phyloP scores from a whole-genome alignment of 2,888 invertebrate genomes.

The Ornithoptera alexandrae region DNA sequence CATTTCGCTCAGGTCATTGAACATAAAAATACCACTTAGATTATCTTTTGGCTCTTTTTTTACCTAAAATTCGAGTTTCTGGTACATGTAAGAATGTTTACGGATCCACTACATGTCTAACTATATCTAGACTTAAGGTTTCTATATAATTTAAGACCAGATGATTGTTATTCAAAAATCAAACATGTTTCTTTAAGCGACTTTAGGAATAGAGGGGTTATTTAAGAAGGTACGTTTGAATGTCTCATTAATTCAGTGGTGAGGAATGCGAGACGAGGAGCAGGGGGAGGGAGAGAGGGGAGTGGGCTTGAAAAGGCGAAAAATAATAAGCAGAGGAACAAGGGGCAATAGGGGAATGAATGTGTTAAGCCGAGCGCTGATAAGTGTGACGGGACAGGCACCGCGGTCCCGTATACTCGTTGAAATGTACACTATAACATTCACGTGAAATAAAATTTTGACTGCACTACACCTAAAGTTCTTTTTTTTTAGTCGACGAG shows the following conservation, averaged over 20 bases:
- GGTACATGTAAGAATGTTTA: too few species aligned
- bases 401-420: slow-evolving; percentile 20
- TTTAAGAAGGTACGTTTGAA: slow-evolving; percentile 16
- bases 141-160: too few species aligned
- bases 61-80: too few species aligned
- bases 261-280: too few species aligned
- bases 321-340: slow-evolving; percentile 30
- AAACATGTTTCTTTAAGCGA: slow-evolving; percentile 2
- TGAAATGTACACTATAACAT: not conserved
- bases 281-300: not conserved
- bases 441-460: too few species aligned
- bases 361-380: slow-evolving; percentile 31
- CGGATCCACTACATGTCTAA: too few species aligned
- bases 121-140: too few species aligned
- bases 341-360: slow-evolving; percentile 25
- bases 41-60: too few species aligned
- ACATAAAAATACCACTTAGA: too few species aligned
- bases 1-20: too few species aligned
- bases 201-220: slow-evolving; percentile 1
- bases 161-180: slow-evolving; percentile 2
- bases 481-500: too few species aligned
- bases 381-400: slow-evolving; percentile 23
- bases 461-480: too few species aligned
- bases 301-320: slow-evolving; percentile 26
- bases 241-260: slow-evolving; percentile 28